Conservation (phyloP, 2,113 vertebrate species). For the Epinephelus cyanopodus region DNA sequence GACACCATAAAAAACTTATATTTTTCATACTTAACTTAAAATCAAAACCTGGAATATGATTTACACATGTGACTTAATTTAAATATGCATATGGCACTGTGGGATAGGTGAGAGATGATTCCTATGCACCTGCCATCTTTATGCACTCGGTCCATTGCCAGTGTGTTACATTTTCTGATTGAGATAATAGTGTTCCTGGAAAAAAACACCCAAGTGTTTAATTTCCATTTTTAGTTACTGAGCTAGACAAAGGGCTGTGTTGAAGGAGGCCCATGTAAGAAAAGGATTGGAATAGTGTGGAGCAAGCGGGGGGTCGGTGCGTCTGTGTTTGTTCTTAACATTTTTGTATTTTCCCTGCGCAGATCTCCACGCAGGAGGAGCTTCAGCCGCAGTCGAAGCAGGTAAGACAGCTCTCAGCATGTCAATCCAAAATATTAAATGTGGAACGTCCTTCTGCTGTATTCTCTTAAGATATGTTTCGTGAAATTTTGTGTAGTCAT, state of each 20-base stretch:
- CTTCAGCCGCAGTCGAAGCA: slow-evolving; percentile 98
- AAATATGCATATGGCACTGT: slow-evolving; percentile 34
- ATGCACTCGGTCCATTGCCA: slow-evolving; percentile 57
- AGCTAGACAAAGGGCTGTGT: slow-evolving; percentile 51
- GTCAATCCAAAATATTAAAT: too few species aligned
- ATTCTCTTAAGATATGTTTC: too few species aligned
- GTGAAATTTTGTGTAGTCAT: too few species aligned
- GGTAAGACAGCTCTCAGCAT: slow-evolving; percentile 79
- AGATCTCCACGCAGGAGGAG: slow-evolving; percentile 99
- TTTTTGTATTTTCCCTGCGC: slow-evolving; percentile 75
- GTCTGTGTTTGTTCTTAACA: slow-evolving; percentile 37
- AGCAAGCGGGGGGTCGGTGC: slow-evolving; percentile 3
- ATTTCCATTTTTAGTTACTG: slow-evolving; percentile 39
- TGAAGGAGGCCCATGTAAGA: slow-evolving; percentile 55
- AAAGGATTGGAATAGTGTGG: slow-evolving; percentile 44
- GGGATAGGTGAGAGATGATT: slow-evolving; percentile 38
- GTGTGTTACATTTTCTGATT: slow-evolving; percentile 44
- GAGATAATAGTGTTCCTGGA: slow-evolving; percentile 27
- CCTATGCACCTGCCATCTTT: slow-evolving; percentile 46
- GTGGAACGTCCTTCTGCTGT: too few species aligned
- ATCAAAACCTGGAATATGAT: not conserved
- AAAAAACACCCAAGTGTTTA: slow-evolving; percentile 19
- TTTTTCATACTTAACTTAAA: not conserved
- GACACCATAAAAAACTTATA: not conserved
- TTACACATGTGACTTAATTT: not conserved